These are phyloP conservation scores for Coturnix japonica DNA, from an alignment of 2,113 vertebrate genomes.

Conservation along the genomic window DNA sequence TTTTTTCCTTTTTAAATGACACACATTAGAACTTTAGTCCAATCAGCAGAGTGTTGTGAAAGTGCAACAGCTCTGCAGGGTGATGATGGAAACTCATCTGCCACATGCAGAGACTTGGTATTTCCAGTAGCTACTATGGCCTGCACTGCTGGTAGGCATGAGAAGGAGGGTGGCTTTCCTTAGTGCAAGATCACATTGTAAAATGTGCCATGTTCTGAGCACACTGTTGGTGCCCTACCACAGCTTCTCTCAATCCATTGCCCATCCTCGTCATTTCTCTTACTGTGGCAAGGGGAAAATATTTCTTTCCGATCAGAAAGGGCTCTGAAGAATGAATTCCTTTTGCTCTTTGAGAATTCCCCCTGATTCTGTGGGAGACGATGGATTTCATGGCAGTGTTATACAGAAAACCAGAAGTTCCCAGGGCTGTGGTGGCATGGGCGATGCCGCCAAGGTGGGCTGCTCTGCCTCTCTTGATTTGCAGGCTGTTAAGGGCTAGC, in stretches of 20 bases:
- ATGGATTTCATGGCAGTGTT: background rate
- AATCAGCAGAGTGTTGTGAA: background rate
- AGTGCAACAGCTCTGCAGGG: background rate
- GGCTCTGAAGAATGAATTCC: background rate
- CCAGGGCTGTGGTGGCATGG: background rate
- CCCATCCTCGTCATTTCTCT: background rate
- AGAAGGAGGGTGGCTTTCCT: background rate
- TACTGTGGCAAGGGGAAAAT: background rate
- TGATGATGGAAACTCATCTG: rapidly evolving
- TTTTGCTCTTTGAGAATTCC: background rate
- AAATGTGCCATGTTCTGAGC: background rate
- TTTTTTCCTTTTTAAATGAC: background rate
- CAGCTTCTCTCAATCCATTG: background rate
- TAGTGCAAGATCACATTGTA: background rate
- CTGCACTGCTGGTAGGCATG: background rate
- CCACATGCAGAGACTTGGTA: background rate
- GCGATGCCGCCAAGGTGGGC: background rate
- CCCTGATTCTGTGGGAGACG: background rate
- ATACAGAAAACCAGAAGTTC: background rate
- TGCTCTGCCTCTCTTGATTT: background rate
- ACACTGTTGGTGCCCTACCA: background rate
- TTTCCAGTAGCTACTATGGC: background rate
- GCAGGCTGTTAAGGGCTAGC: background rate
- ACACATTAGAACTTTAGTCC: background rate
- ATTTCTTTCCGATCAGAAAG: background rate